phyloP scores from a whole-genome alignment of 2,888 invertebrate genomes.

The Himalopsyche tibetana region DNA sequence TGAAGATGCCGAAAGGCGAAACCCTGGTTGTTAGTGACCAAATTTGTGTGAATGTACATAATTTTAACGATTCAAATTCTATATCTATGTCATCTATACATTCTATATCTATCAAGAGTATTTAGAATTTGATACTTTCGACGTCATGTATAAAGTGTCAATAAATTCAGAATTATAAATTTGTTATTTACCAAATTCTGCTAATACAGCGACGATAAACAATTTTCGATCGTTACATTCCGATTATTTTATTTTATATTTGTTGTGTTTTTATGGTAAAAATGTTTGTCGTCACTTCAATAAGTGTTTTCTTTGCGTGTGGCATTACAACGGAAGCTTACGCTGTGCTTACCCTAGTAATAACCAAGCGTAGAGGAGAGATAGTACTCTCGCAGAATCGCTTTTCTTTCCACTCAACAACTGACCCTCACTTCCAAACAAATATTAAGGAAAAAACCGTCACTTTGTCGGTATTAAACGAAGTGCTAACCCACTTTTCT shows the following conservation, averaged over 20 bases:
- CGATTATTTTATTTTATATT: neutral
- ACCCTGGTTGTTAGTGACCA: too few relatives aligned
- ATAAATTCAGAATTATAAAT: too few relatives aligned
- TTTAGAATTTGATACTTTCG: too few relatives aligned
- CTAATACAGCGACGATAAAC: too few relatives aligned
- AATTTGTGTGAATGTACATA: too few relatives aligned
- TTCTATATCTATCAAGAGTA: too few relatives aligned
- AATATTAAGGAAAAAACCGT: constrained; percentile 55
- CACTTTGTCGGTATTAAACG: neutral
- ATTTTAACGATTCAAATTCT: too few relatives aligned
- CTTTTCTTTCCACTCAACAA: constrained; percentile 23
- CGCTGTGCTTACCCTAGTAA: constrained; percentile 1
- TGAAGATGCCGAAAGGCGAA: too few relatives aligned
- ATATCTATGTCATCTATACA: too few relatives aligned
- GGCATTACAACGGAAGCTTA: constrained; percentile 9
- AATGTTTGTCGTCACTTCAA: neutral
- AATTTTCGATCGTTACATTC: too few relatives aligned
- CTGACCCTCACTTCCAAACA: constrained; percentile 65
- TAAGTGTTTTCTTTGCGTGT: constrained; percentile 29
- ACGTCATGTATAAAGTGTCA: too few relatives aligned
- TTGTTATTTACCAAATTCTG: too few relatives aligned
- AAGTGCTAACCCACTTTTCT: neutral
- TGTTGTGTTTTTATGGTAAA: neutral
- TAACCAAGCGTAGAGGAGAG: neutral
- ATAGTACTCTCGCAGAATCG: neutral